phyloP scores from a whole-genome alignment of 2,797 vertebrate species.

The Pantherophis alleghaniensis region DNA sequence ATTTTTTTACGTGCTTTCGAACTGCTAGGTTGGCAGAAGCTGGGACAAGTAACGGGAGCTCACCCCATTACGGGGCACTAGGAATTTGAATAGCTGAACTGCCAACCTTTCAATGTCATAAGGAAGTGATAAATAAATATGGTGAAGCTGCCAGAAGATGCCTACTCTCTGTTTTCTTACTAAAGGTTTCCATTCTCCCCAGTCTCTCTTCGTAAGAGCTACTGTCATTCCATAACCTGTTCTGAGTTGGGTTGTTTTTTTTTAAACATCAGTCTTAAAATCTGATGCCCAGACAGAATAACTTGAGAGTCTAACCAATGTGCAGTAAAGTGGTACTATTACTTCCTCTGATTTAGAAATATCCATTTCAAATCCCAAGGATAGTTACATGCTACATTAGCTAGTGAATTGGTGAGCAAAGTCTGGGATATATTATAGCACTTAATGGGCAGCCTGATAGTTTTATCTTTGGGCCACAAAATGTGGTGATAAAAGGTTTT shows the following conservation, averaged over 20 bases:
- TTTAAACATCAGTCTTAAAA: not conserved
- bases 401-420: not conserved
- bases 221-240: not conserved
- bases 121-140: not conserved
- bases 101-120: not conserved
- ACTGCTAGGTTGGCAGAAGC: no score
- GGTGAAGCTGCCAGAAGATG: not conserved
- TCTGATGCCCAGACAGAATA: not conserved
- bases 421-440: not conserved
- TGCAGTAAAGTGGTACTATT: not conserved
- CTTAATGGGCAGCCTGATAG: not conserved
- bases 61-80: no score
- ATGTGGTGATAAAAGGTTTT: slow-evolving; percentile 8
- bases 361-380: not conserved
- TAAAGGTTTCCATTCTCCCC: not conserved
- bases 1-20: no score
- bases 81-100: no score
- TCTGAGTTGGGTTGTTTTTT: not conserved
- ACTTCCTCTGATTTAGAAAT: not conserved
- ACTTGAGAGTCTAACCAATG: not conserved
- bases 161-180: not conserved
- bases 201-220: not conserved
- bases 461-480: not conserved
- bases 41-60: no score
- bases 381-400: not conserved